Evolutionary conservation across 2,113 vertebrate genomes (phyloP).

Genomic region (Cygnus buccinator): DNA sequence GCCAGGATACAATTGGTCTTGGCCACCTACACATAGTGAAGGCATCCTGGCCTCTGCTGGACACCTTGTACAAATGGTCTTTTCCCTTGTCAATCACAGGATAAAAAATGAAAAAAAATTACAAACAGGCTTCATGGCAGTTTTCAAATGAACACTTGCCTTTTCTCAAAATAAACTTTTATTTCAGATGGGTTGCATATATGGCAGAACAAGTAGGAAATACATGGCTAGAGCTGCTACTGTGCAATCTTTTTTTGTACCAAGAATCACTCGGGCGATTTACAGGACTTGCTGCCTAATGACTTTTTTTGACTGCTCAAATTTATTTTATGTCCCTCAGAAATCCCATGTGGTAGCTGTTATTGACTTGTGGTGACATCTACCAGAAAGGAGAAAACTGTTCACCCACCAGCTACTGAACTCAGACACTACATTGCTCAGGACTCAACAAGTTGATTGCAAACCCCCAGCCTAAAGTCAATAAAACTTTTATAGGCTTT

Average conservation of each 20-base stretch:
- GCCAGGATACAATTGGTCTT: not conserved
- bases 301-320: not conserved
- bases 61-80: not conserved
- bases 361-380: not conserved
- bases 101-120: not conserved
- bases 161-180: not conserved
- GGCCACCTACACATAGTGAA: not conserved
- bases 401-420: not conserved
- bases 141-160: not conserved
- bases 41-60: not conserved
- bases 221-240: not conserved
- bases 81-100: not conserved
- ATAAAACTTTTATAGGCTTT: conserved; percentile 38
- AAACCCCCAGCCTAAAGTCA: not conserved
- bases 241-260: not conserved
- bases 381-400: not conserved
- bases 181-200: not conserved
- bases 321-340: not conserved
- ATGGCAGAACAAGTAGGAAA: not conserved
- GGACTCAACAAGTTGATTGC: not conserved
- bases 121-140: not conserved
- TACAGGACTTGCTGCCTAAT: not conserved
- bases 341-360: not conserved
- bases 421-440: not conserved
- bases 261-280: not conserved